A percentile compares a stretch with the other conserved stretches of the same genome.
These are phyloP conservation scores for Eublepharis macularius DNA, from an alignment of 2,113 vertebrate species.

Conservation along the genomic window DNA sequence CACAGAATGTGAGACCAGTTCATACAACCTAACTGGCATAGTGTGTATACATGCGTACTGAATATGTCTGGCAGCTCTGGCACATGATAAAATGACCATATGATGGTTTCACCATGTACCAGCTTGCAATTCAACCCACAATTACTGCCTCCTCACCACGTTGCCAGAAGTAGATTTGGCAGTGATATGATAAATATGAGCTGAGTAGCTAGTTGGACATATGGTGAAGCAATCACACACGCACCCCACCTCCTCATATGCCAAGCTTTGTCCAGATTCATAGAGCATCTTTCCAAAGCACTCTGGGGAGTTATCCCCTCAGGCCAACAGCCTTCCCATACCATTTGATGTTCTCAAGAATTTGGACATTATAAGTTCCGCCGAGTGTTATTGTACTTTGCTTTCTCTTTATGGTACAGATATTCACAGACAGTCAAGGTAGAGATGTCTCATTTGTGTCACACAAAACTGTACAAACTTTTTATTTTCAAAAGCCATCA, in stretches of 20 bases:
- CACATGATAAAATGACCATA: not conserved
- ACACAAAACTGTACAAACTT: not conserved
- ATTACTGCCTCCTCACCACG: not conserved
- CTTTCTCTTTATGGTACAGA: not conserved
- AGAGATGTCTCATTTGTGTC: not conserved
- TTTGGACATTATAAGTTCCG: not conserved
- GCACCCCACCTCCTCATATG: not conserved
- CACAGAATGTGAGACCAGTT: not conserved
- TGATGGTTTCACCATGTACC: not conserved
- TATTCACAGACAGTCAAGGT: not conserved
- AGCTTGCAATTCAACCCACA: not conserved
- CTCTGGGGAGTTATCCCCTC: not conserved
- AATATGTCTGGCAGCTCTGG: not conserved
- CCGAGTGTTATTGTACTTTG: not conserved
- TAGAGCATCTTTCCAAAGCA: not conserved
- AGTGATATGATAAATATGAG: not conserved
- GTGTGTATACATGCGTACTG: not conserved
- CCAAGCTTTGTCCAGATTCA: constrained; percentile 4
- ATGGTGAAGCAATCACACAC: not conserved
- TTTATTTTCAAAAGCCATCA: not conserved
- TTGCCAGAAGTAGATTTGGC: not conserved
- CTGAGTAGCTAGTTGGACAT: not conserved
- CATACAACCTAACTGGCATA: not conserved
- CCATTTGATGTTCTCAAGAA: too few relatives aligned
- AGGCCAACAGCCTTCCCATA: not conserved